phyloP scores from a whole-genome alignment of 1,140 invertebrate species.

The Teleogryllus occipitalis region DNA sequence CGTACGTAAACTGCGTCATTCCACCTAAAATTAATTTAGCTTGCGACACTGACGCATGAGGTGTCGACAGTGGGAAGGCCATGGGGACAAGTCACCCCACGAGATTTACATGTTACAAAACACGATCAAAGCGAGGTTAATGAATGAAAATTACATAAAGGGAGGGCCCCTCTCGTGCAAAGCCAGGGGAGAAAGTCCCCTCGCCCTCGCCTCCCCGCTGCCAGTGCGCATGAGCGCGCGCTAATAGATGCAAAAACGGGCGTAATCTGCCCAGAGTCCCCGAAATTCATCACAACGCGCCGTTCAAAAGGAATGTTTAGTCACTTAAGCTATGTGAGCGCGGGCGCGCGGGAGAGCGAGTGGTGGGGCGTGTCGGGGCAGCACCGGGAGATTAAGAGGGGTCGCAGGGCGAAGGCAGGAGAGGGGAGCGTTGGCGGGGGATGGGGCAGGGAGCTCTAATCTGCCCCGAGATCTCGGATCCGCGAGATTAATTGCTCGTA shows the following conservation, averaged over 20 bases:
- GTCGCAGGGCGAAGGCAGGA: not conserved
- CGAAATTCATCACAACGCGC: not conserved
- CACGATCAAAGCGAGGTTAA: not conserved
- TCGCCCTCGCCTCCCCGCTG: not conserved
- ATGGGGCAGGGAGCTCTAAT: not conserved
- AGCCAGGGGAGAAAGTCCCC: not conserved
- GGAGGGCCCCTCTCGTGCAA: not conserved
- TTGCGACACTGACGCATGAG: too few species aligned
- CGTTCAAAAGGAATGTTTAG: not conserved
- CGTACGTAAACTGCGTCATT: too few species aligned
- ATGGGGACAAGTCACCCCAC: not conserved
- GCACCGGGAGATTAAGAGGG: not conserved
- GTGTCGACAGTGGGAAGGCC: too few species aligned
- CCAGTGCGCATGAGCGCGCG: not conserved
- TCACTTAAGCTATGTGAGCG: not conserved
- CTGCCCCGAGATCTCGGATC: not conserved
- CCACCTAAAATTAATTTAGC: too few species aligned
- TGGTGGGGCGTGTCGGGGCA: not conserved
- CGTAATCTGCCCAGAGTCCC: not conserved
- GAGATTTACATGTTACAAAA: not conserved
- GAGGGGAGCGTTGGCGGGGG: too few species aligned
- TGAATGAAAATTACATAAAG: constrained; percentile 6
- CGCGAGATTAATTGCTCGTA: not conserved
- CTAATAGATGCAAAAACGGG: not conserved
- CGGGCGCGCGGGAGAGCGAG: too few species aligned